Conservation (phyloP, 2,888 invertebrate genomes). For the Zeuzera pyrina region DNA sequence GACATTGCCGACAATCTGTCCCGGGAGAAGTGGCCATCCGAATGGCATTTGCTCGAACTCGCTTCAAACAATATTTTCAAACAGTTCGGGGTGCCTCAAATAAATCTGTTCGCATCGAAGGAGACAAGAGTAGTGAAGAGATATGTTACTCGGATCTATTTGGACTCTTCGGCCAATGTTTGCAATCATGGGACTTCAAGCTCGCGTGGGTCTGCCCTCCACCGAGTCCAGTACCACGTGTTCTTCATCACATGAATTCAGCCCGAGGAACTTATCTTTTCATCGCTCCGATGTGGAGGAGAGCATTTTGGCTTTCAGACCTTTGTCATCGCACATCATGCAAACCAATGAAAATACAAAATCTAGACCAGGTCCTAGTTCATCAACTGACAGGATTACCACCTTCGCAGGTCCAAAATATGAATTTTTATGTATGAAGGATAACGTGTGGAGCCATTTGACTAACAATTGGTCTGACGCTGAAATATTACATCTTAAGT, state of each 20-base stretch:
- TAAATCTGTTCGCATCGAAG: conserved; percentile 9
- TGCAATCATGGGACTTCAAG: too few relatives aligned
- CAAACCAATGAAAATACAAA: conserved; percentile 7
- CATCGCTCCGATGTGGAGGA: conserved; percentile 17
- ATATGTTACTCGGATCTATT: too few relatives aligned
- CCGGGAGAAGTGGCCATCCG: too few relatives aligned
- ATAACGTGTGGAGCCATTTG: conserved; percentile 10
- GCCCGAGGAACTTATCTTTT: conserved; percentile 9
- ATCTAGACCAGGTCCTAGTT: too few relatives aligned
- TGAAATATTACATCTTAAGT: background rate
- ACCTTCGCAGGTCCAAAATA: too few relatives aligned
- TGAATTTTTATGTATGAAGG: conserved; percentile 13
- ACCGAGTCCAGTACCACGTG: conserved; percentile 17
- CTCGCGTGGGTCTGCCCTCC: conserved; percentile 23
- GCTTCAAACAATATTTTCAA: conserved; percentile 10
- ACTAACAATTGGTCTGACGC: conserved; percentile 4
- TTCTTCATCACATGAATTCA: conserved; percentile 16
- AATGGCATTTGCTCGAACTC: conserved; percentile 5
- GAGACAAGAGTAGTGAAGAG: too few relatives aligned
- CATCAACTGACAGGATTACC: too few relatives aligned
- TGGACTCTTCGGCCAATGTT: too few relatives aligned
- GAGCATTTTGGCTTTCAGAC: conserved; percentile 20
- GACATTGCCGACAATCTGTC: too few relatives aligned
- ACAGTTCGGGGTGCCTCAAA: conserved; percentile 7
- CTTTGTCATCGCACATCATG: conserved; percentile 11